Base-by-base conservation (phyloP, 2,113 vertebrate species). In the Colinus virginianus region DNA sequence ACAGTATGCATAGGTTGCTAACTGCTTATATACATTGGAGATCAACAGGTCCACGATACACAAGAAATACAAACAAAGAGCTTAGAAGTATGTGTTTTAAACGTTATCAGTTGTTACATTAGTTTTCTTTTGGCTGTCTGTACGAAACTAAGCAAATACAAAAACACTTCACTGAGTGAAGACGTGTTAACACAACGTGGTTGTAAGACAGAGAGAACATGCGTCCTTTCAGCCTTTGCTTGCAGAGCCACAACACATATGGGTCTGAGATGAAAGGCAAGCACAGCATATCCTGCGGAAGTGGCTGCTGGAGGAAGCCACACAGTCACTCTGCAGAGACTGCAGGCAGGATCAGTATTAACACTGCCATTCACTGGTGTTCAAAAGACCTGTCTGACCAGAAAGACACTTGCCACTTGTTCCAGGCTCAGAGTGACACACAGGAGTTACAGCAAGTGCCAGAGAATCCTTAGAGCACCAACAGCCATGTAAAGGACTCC, bases 361-460 rank as follows among this genome's bases (percentile, higher is more conserved):
- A 28, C 42, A 17, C 42, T 9, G 34, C 48, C 64, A 74, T 40
- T 70, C 11, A 40, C 40, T 63, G 58, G 36, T 66, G 74, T 76
- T 81, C 58, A 66, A 82, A 72, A 89, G 84, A 87, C 93, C 81
- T 80, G 89, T 59, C 89, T 36, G 51, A 92, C 87, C 36, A 80
- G 93, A 92, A 88, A 71, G 21, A 49, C 32, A 32, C 72, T 66
- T 85, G 71, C 38, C 22, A 30, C 30, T 86, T 61, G 49, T 59
- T 77, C 68, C 15, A 13, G 72, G 36, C 64, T 86, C 10, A 11
- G 34, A 53, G 32, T 4, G 48, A 66, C 16, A 14, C 28, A 74
- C 74, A 62, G 86, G 78, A 87, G n/a, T 26, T 83, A 80, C 13
- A 56, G 58, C 48, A 80, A 80, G 49, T 14, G 23, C 32, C 59